Percentiles rank a stretch among this genome's conserved stretches.
These are phyloP conservation scores for Adelphocoris suturalis DNA, from an alignment of 2,888 invertebrate genomes.

Conservation along the genomic window DNA sequence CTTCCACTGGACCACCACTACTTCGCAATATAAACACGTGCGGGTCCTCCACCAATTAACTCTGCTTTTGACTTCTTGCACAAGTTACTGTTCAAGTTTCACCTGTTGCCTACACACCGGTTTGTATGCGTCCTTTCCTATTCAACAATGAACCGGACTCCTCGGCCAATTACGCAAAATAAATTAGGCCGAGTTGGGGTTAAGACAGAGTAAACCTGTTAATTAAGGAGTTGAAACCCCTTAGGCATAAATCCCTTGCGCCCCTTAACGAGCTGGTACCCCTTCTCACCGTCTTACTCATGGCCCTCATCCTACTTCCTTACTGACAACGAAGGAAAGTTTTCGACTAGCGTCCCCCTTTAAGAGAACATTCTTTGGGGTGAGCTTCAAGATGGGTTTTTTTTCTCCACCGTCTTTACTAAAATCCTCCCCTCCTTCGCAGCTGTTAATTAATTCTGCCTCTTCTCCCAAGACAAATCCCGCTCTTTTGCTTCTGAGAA, in stretches of 20 bases:
- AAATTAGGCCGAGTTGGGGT: slow-evolving; percentile 32
- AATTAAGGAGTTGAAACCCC: slow-evolving; percentile 39
- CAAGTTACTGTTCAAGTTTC: neutral
- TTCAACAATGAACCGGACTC: slow-evolving; percentile 25
- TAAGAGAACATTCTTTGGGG: slow-evolving; percentile 5
- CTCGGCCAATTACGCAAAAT: slow-evolving; percentile 35
- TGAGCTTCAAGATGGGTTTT: neutral
- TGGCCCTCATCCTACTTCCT: neutral
- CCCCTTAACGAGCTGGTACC: neutral
- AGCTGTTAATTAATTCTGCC: slow-evolving; percentile 36
- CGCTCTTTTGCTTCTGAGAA: neutral
- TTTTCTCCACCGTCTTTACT: neutral
- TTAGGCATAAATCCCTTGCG: slow-evolving; percentile 17
- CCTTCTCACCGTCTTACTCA: neutral
- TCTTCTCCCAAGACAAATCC: slow-evolving; percentile 10
- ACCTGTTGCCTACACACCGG: neutral
- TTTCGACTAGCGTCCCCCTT: slow-evolving; percentile 21
- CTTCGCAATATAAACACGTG: too few species aligned
- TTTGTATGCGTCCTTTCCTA: neutral
- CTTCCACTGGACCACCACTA: too few species aligned
- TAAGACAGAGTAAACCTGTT: slow-evolving; percentile 46
- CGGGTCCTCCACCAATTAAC: too few species aligned
- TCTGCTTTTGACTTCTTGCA: too few species aligned
- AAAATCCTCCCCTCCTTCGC: neutral
- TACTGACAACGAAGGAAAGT: neutral